phyloP scores from a whole-genome alignment of 1,140 invertebrate genomes.

The Pachypeltis micranthus region DNA sequence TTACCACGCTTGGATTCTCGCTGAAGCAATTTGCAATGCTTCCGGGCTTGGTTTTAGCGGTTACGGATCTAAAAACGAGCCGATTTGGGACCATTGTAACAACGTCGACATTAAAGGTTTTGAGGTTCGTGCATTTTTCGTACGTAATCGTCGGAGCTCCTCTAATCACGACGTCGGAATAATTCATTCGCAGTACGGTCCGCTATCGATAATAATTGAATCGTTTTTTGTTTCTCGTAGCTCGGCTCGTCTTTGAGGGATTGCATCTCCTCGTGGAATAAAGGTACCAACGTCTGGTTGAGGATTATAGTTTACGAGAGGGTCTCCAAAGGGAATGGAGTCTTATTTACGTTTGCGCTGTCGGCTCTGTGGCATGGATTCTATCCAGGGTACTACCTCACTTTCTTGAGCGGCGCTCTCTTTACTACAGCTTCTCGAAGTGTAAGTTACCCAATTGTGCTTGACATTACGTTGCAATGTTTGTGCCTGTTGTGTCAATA shows the following conservation, averaged over 20 bases:
- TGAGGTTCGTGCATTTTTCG: conserved; percentile 50
- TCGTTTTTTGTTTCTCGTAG: conserved; percentile 42
- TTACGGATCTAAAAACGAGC: conserved; percentile 54
- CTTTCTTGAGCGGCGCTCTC: conserved; percentile 77
- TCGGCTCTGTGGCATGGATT: conserved; percentile 96
- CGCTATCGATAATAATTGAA: no score
- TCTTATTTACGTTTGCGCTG: conserved; percentile 66
- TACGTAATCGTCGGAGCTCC: not conserved
- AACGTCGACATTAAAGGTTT: conserved; percentile 82
- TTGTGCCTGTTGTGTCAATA: no score
- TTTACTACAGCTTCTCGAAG: conserved; percentile 72
- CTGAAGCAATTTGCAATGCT: conserved; percentile 88
- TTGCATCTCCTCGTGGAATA: conserved; percentile 82
- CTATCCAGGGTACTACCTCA: conserved; percentile 94
- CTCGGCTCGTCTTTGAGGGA: conserved; percentile 64
- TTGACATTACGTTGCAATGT: no score
- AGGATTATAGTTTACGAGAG: conserved; percentile 77
- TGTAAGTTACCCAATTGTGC: no score
- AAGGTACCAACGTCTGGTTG: conserved; percentile 81
- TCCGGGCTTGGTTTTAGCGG: conserved; percentile 86
- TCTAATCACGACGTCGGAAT: not conserved
- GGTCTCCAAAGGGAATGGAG: conserved; percentile 45
- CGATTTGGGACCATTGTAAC: conserved; percentile 76
- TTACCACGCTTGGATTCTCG: conserved; percentile 91
- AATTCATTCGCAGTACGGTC: not conserved